Evolutionary conservation across 1,140 invertebrate species (phyloP), one percentile per base, ranked within the genome.

Genomic region (Nomia melanderi): DNA sequence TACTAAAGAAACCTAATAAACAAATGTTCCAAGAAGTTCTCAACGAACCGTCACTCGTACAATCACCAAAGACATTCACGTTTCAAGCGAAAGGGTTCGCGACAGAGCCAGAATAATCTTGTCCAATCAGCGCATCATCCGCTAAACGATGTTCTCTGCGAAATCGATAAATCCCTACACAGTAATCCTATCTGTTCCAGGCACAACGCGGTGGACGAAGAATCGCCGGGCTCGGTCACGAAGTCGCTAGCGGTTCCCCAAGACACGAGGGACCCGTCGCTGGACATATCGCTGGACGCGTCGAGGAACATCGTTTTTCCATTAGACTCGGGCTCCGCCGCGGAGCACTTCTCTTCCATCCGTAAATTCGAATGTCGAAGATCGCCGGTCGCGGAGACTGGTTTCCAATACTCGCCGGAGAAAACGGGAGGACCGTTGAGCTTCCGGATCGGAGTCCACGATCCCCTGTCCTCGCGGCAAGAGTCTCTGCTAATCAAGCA

Each of bases 161-260:
- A n/a, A n/a, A n/a, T n/a, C n/a, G n/a, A n/a, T n/a, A n/a, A n/a
- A n/a, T n/a, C 25, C 14, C 4, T 14, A 44, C 1, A 57, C 12
- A 57, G 29, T 8, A n/a, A 12, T 60, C 25, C 2, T 71, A 72
- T 47, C 70, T 3, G 1, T 87, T 86, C 2, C 82, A 90, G 89
- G 57, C 83, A 86, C 81, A 82, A 66, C 17, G 89, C 89, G 62
- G 69, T 90, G 20, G 89, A 90, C 78, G 86, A 87, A 54, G 88
- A 85, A 14, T 90, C 89, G 0, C 89, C 88, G 57, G 77, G 83
- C 1, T 82, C 87, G 3, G 76, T 66, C 33, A 23, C 70, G 0
- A 81, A 57, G 41, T 36, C 59, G 2, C 47, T 57, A 50, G 66
- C 77, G 47, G 75, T 76, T 14, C 54, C 36, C 3, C 60, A 72